Percentiles rank a stretch among this genome's conserved stretches.
Conservation (phyloP, 2,113 vertebrate genomes). For the Silurus meridionalis region DNA sequence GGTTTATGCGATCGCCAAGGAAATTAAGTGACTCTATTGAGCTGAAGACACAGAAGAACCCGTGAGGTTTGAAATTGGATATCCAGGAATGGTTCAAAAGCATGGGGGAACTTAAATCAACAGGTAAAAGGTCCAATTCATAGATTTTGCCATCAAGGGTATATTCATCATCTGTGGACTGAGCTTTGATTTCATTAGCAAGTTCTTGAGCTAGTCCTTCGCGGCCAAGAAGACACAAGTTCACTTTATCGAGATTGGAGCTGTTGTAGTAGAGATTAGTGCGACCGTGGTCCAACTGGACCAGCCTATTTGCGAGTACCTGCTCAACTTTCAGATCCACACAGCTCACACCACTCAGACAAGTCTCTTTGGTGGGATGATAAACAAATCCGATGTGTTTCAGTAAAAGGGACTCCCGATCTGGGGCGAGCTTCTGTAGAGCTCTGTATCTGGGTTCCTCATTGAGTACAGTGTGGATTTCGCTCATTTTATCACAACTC, state of each 20-base stretch:
- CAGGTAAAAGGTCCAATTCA: conserved; percentile 89
- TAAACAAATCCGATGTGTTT: conserved; percentile 99
- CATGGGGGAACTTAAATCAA: conserved; percentile 92
- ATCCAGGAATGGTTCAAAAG: conserved; percentile 90
- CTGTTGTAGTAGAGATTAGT: conserved; percentile 90
- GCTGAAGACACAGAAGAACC: conserved; percentile 97
- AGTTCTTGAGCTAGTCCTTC: conserved; percentile 95
- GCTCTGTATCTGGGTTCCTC: conserved; percentile 97
- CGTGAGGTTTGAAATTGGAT: conserved; percentile 91
- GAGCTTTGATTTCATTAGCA: conserved; percentile 94
- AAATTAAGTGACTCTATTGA: conserved; percentile 95
- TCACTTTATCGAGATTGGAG: conserved; percentile 93
- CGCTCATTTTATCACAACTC: conserved; percentile 96
- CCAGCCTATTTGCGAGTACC: conserved; percentile 88
- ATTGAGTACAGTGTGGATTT: conserved; percentile 92
- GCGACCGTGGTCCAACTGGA: conserved; percentile 88
- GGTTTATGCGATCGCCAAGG: conserved; percentile 91
- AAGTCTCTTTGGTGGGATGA: conserved; percentile 98
- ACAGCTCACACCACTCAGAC: conserved; percentile 93
- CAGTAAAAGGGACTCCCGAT: conserved; percentile 95
- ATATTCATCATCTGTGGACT: conserved; percentile 97
- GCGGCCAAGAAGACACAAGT: conserved; percentile 94
- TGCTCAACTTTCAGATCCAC: conserved; percentile 95
- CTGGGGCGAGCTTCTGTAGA: conserved; percentile 96
- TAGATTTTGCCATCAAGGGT: conserved; percentile 98